Conservation (phyloP, 2,888 invertebrate genomes). For the Apamea epomidion region DNA sequence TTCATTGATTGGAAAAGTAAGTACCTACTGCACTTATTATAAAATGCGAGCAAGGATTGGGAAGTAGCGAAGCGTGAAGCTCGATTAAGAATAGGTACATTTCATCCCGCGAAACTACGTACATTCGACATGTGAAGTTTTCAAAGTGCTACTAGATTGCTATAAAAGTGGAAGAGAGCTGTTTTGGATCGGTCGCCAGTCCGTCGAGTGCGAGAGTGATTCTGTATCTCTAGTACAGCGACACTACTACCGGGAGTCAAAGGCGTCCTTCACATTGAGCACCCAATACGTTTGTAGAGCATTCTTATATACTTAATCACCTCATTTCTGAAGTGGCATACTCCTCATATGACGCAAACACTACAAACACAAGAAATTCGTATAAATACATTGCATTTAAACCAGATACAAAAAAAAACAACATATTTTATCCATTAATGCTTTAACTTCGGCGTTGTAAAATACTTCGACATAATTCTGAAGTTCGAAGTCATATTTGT, state of each 20-base stretch:
- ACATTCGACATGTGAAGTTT: slow-evolving; percentile 1
- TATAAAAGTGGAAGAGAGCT: background rate
- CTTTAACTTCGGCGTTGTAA: slow-evolving; percentile 15
- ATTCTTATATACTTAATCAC: background rate
- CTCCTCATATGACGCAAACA: background rate
- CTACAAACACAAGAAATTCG: background rate
- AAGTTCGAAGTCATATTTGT: slow-evolving; percentile 31
- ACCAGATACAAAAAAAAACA: background rate
- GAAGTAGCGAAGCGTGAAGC: slow-evolving; percentile 14
- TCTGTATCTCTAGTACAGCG: background rate
- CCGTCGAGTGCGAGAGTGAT: background rate
- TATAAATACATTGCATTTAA: background rate
- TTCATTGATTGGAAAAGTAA: slow-evolving; percentile 75
- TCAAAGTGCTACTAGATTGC: slow-evolving; percentile 2
- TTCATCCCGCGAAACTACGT: background rate
- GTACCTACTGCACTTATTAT: slow-evolving; percentile 62
- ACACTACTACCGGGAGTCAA: background rate
- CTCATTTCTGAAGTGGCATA: background rate
- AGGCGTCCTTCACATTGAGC: background rate
- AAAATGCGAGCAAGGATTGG: background rate
- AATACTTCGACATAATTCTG: slow-evolving; percentile 31
- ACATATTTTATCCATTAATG: slow-evolving; percentile 16
- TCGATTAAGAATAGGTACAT: slow-evolving; percentile 9
- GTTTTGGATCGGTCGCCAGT: background rate
- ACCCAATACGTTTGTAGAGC: background rate